phyloP scores from a whole-genome alignment of 2,113 vertebrate species.

The Hemiprocne comata region DNA sequence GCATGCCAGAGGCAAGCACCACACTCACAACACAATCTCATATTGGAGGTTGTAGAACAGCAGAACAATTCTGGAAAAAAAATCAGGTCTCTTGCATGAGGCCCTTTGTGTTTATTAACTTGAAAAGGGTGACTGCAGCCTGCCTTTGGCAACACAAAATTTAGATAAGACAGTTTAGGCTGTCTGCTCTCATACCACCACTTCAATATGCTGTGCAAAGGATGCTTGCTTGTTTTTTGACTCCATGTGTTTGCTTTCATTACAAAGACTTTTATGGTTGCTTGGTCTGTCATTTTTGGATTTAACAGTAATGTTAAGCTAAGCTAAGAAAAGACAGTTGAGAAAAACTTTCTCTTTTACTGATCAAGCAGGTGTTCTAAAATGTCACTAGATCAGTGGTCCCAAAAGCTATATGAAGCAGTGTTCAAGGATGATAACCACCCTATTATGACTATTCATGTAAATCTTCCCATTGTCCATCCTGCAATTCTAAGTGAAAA shows the following conservation, averaged over 20 bases:
- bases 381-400: background rate
- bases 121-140: background rate
- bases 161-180: background rate
- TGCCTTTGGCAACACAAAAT: background rate
- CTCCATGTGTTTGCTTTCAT: background rate
- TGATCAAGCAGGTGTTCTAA: background rate
- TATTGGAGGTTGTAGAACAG: background rate
- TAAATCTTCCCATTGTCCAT: background rate
- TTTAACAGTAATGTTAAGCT: background rate
- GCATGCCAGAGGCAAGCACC: background rate
- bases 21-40: background rate
- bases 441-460: background rate
- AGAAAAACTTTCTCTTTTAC: no score
- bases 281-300: background rate
- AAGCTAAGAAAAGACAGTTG: background rate
- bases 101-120: background rate
- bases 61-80: background rate
- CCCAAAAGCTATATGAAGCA: background rate
- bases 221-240: background rate
- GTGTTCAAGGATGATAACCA: background rate
- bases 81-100: fast-evolving
- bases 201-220: background rate
- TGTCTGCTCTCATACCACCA: background rate
- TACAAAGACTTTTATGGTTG: background rate
- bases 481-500: background rate